Base-by-base conservation (phyloP, 2,113 vertebrate genomes). In the Mesoclemmys tuberculata region DNA sequence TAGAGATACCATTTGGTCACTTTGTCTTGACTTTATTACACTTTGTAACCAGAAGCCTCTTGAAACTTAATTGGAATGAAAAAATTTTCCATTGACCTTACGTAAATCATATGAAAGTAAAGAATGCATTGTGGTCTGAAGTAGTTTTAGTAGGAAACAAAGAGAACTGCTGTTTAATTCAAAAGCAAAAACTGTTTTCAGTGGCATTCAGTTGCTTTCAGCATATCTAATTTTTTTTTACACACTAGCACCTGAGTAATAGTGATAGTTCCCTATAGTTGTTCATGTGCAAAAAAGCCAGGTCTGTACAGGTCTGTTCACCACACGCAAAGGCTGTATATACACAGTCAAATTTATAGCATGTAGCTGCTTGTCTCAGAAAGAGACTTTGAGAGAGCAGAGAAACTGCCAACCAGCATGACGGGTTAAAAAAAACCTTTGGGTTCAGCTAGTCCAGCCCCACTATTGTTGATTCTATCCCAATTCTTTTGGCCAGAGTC, bases 221-320 rank as follows among this genome's bases (percentile, higher is more conserved):
- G 80, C n/a, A 46, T 77, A 92, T 87, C 86, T 87, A 92, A 82
- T 83, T 27, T 87, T 92, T 82, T 83, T 87, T 83, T 54, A 92
- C 90, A 87, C 49, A 52, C 54, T 51, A 52, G 54, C 86, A 87
- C 79, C 52, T 83, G 83, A 49, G 80, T 44, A 79, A 92, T 31
- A 64, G 52, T 82, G 54, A 64, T 77, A 38, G 41, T 55, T 87
- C 80, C 90, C 80, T 55, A 54, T n/a, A 71, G 71, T 19, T 87
- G 81, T 87, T 68, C 56, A 29, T 75, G 61, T 82, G 54, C 61
- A 82, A 68, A 91, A 82, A 87, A 77, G 54, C 52, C 88, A 77
- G 71, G 52, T 61, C 5, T 78, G 52, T 27, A 58, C 27, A 58
- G 75, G 54, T 38, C 77, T 92, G 79, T 38, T 38, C 38, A 10